These are phyloP conservation scores for Cyaniris semiargus DNA, from an alignment of 2,888 invertebrate species.

Conservation along the genomic window DNA sequence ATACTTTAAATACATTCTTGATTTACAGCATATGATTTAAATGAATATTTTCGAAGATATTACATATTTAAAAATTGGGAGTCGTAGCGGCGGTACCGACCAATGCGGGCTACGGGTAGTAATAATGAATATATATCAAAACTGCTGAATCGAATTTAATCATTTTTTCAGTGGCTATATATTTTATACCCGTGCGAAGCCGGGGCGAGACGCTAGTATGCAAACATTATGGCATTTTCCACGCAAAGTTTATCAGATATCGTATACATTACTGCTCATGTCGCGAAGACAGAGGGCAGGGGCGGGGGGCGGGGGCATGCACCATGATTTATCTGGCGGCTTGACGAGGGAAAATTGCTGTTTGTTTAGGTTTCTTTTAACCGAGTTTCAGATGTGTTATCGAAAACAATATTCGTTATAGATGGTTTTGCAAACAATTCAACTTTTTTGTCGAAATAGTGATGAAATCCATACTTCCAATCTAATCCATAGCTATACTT, in stretches of 20 bases:
- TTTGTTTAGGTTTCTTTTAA: conserved; percentile 31
- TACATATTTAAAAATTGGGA: too few relatives aligned
- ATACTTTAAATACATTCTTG: too few relatives aligned
- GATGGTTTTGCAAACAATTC: not conserved
- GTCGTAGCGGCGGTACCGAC: too few relatives aligned
- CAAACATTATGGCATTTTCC: not conserved
- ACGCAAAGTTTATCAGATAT: not conserved
- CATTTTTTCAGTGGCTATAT: too few relatives aligned
- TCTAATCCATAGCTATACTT: too few relatives aligned
- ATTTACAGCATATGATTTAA: too few relatives aligned
- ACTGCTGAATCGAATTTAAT: too few relatives aligned
- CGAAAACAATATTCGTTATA: conserved; percentile 3
- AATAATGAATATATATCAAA: too few relatives aligned
- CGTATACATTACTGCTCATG: not conserved
- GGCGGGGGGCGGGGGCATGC: not conserved
- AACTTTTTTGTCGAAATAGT: not conserved
- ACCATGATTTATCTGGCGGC: conserved; percentile 43
- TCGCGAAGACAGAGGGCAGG: not conserved
- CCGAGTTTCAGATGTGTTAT: conserved; percentile 14
- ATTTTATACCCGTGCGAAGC: too few relatives aligned
- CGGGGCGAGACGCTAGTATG: too few relatives aligned
- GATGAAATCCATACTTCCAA: not conserved
- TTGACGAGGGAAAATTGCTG: conserved; percentile 37
- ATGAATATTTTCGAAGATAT: too few relatives aligned
- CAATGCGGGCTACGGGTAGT: too few relatives aligned